Base-by-base conservation (phyloP, 2,797 vertebrate genomes). In the Dipus sagitta region DNA sequence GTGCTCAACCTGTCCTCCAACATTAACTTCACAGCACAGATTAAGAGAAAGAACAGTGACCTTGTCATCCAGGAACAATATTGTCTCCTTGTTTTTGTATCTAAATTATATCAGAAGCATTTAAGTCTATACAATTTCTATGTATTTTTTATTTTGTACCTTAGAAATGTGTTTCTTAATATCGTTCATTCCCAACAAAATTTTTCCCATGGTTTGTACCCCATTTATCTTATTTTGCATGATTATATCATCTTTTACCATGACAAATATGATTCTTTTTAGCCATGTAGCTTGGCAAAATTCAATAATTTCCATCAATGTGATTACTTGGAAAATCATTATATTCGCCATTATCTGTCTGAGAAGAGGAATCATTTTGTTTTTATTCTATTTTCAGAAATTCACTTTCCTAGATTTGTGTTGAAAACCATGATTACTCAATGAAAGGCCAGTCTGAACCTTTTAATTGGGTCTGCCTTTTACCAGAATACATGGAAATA, bases 301-400 rank as follows among this genome's bases (percentile, higher is more conserved):
- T 91, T 95, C 21, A 68, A 30, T 94, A 80, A 84, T 84, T 86
- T 89, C 14, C 54, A 60, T 94, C 79, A 91, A 80, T 81, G 65
- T 79, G 34, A 13, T 79, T 93, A 70, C 67, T 77, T 80, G 58
- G 42, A 93, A 86, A 88, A 42, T 81, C 21, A 38, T 88, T 84
- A 5, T 30, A 88, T 26, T 18, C 23, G 14, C 20, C 7, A 79
- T 77, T 91, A 52, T 75, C 42, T 79, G 0, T 60, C 17, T 83
- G n/a, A 92, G 85, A 4, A 38, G 26, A 79, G n/a, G 26, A 28
- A 64, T 79, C 21, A n/a, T 87, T 93, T 34, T 13, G 3, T 54
- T 88, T 52, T 67, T 5, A 6, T 75, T 90, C 83, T 78, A 23
- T 95, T 96, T 95, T 93, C 84, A 97, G 80, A 93, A 91, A 74